These are phyloP conservation scores for Psephotus haematonotus DNA, from an alignment of 2,113 vertebrate species.

Conservation along the genomic window DNA sequence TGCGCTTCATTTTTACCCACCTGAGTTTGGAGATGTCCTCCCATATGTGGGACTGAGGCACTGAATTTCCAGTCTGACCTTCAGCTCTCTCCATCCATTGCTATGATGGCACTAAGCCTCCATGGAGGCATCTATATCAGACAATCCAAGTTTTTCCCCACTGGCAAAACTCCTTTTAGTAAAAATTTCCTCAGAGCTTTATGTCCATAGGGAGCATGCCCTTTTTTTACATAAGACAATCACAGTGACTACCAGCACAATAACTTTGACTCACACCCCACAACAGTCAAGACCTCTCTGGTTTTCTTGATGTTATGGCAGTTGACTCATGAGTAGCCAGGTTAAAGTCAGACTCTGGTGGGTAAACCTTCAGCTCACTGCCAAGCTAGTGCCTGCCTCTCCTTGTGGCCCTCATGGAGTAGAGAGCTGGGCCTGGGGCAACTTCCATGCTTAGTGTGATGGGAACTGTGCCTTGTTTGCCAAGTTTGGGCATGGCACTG, in stretches of 20 bases:
- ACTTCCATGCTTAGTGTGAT: fast-evolving
- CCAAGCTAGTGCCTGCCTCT: neutral
- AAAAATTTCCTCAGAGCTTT: neutral
- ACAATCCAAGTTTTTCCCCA: neutral
- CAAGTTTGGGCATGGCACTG: neutral
- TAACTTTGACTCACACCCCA: neutral
- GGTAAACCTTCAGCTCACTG: neutral
- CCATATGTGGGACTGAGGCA: neutral
- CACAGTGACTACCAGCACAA: neutral
- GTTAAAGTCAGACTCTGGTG: neutral
- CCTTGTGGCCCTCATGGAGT: fast-evolving
- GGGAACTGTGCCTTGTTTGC: neutral
- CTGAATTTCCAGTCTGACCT: neutral
- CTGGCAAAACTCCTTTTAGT: neutral
- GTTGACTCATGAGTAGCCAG: neutral
- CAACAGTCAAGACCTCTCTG: neutral
- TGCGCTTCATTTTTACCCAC: neutral
- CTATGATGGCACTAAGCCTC: neutral
- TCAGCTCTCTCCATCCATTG: neutral
- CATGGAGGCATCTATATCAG: neutral
- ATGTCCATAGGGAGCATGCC: neutral
- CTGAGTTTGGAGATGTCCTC: neutral
- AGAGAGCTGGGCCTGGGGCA: neutral
- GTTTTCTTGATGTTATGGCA: neutral
- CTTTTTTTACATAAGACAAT: neutral